Evolutionary conservation across 2,888 invertebrate genomes (phyloP).

Genomic region (Escarpia spicata): DNA sequence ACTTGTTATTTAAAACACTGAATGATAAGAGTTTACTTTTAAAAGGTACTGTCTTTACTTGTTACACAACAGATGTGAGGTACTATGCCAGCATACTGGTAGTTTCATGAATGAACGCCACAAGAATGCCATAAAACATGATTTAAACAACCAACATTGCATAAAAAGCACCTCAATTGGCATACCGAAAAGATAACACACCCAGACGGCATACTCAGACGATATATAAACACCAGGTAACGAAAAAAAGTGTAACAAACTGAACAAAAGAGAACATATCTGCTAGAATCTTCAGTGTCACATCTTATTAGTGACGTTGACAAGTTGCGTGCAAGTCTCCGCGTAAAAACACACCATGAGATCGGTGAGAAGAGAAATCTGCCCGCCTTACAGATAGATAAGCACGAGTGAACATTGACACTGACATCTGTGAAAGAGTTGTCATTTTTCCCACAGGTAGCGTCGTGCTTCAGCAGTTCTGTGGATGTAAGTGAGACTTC

Average conservation of each 20-base stretch:
- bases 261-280: not conserved
- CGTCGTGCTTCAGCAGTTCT: not conserved
- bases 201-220: not conserved
- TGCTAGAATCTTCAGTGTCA: not conserved
- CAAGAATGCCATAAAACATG: not conserved
- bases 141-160: not conserved
- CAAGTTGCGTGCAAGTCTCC: slow-evolving; percentile 9
- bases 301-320: not conserved
- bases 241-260: not conserved
- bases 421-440: slow-evolving; percentile 12
- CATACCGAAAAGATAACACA: not conserved
- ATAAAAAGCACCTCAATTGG: not conserved
- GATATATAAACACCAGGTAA: not conserved
- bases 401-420: not conserved
- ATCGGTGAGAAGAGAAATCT: not conserved
- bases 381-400: not conserved
- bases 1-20: not conserved
- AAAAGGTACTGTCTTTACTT: not conserved
- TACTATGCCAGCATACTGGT: not conserved
- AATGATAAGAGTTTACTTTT: not conserved
- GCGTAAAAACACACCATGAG: not conserved
- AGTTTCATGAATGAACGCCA: not conserved
- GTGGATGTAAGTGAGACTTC: not conserved
- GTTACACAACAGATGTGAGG: not conserved
- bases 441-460: not conserved